Percentiles rank a stretch among this genome's conserved stretches.
phyloP scores from a whole-genome alignment of 1,140 invertebrate genomes.

The Gerris buenoi region DNA sequence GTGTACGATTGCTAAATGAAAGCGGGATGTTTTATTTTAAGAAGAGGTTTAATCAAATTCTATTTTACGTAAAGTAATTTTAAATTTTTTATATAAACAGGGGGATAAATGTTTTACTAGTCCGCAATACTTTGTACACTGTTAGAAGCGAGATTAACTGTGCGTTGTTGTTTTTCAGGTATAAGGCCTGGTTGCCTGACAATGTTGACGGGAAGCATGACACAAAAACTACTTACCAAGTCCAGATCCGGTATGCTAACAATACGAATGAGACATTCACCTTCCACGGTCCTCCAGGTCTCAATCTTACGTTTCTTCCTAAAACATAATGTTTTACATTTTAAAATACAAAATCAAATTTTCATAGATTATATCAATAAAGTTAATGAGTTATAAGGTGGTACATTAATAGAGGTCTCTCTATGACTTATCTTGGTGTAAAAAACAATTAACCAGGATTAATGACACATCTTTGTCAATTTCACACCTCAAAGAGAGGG shows the following conservation, averaged over 20 bases:
- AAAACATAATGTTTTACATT: too few relatives aligned
- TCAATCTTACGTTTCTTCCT: slow-evolving; percentile 15
- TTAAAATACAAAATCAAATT: too few relatives aligned
- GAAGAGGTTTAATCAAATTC: neutral
- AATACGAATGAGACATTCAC: slow-evolving; percentile 89
- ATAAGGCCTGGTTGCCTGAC: slow-evolving; percentile 75
- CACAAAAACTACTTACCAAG: slow-evolving; percentile 83
- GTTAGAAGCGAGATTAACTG: neutral
- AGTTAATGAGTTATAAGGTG: too few relatives aligned
- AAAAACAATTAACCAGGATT: too few relatives aligned
- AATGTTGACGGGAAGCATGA: slow-evolving; percentile 64
- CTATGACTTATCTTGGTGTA: too few relatives aligned
- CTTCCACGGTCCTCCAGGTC: slow-evolving; percentile 80
- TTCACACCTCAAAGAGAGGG: too few relatives aligned
- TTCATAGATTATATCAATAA: too few relatives aligned
- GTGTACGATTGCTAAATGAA: too few relatives aligned
- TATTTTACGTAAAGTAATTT: neutral
- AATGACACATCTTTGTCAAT: too few relatives aligned
- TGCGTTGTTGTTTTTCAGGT: slow-evolving; percentile 33
- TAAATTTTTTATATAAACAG: neutral
- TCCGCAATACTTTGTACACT: neutral
- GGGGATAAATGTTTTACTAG: too few relatives aligned
- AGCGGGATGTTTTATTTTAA: too few relatives aligned
- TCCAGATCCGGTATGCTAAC: slow-evolving; percentile 83
- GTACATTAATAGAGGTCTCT: too few relatives aligned